Conservation (phyloP, 2,113 vertebrate species). For the Urocynchramus pylzowi region DNA sequence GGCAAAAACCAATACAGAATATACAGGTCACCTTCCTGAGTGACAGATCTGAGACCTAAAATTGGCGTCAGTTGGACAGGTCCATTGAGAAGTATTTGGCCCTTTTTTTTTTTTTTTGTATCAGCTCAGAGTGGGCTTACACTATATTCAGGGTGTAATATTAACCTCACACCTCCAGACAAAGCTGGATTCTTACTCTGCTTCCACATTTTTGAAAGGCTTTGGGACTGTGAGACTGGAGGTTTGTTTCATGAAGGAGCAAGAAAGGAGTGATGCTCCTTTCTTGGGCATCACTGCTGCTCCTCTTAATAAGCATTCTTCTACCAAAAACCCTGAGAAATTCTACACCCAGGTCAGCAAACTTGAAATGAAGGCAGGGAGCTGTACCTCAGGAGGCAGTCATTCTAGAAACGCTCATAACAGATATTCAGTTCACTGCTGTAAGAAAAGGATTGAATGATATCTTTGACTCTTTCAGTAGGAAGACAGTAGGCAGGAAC, state of each 20-base stretch:
- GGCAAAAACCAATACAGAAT: not conserved
- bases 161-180: not conserved
- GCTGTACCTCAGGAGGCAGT: slow-evolving; percentile 12
- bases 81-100: not conserved
- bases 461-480: not conserved
- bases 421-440: not conserved
- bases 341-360: not conserved
- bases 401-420: slow-evolving; percentile 2
- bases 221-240: too few relatives aligned
- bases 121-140: not conserved
- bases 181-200: too few relatives aligned
- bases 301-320: not conserved
- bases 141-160: not conserved
- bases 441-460: not conserved
- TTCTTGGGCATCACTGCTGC: not conserved
- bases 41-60: slow-evolving; percentile 15
- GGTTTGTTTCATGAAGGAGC: too few relatives aligned
- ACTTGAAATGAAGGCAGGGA: slow-evolving; percentile 22
- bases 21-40: not conserved
- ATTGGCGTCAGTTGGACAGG: not conserved
- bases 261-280: not conserved
- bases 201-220: too few relatives aligned
- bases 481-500: not conserved
- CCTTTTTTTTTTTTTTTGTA: not conserved
- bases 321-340: not conserved